Conservation (phyloP, 2,888 invertebrate genomes). For the Beris chalybata region DNA sequence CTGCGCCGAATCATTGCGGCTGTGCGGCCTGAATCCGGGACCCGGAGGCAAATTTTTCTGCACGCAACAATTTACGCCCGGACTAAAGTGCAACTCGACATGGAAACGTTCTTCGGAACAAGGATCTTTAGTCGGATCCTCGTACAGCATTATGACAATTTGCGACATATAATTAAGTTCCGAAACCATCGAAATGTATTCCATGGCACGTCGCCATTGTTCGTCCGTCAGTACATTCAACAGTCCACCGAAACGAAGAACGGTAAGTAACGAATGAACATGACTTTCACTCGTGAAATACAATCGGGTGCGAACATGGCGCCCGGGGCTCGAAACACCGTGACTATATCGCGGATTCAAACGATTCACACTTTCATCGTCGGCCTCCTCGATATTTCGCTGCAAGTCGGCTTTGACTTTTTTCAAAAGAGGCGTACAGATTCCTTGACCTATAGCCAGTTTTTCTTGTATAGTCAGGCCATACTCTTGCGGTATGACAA, state of each 20-base stretch:
- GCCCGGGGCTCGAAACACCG: slow-evolving; percentile 96
- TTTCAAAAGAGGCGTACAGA: slow-evolving; percentile 93
- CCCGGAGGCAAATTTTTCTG: slow-evolving; percentile 92
- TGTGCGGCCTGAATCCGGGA: slow-evolving; percentile 90
- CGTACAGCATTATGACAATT: slow-evolving; percentile 97
- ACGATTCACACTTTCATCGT: slow-evolving; percentile 93
- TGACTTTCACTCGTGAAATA: slow-evolving; percentile 99
- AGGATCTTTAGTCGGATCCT: slow-evolving; percentile 95
- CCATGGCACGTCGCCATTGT: slow-evolving; percentile 98
- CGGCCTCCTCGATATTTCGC: slow-evolving; percentile 87
- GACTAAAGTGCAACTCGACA: slow-evolving; percentile 98
- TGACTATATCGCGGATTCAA: slow-evolving; percentile 97
- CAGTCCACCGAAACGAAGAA: slow-evolving; percentile 89
- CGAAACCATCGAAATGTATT: slow-evolving; percentile 95
- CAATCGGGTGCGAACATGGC: slow-evolving; percentile 96
- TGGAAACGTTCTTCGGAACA: slow-evolving; percentile 93
- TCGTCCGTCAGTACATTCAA: slow-evolving; percentile 87
- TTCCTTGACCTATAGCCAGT: slow-evolving; percentile 93
- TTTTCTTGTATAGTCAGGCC: slow-evolving; percentile 95
- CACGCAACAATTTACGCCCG: slow-evolving; percentile 95
- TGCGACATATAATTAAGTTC: slow-evolving; percentile 99
- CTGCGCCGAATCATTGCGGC: slow-evolving; percentile 77
- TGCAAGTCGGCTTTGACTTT: slow-evolving; percentile 95
- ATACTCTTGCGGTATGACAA: slow-evolving; percentile 99
- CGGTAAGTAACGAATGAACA: slow-evolving; percentile 95